These are phyloP conservation scores for Malacosoma neustria DNA, from an alignment of 2,888 invertebrate species.

Conservation along the genomic window DNA sequence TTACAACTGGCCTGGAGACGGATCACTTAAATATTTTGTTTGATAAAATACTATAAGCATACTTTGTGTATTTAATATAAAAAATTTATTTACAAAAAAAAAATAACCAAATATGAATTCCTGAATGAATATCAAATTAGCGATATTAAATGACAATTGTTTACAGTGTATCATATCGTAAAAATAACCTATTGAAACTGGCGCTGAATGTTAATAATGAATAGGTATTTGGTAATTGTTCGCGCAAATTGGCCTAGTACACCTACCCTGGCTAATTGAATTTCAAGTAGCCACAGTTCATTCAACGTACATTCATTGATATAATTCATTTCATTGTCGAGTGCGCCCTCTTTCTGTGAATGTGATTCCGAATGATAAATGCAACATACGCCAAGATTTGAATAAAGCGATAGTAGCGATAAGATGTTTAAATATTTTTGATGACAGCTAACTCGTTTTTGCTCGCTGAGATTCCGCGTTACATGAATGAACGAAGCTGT, in stretches of 20 bases:
- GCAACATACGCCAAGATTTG: not conserved
- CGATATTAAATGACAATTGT: no score
- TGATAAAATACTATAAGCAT: no score
- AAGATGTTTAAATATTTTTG: not conserved
- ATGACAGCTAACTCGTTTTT: not conserved
- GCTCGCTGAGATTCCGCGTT: not conserved
- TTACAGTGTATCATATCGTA: no score
- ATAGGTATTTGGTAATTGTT: not conserved
- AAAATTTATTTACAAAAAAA: no score
- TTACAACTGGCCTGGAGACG: no score
- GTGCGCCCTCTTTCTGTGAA: not conserved
- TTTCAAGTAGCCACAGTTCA: constrained; percentile 28
- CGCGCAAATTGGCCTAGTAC: constrained; percentile 17
- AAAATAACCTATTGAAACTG: no score
- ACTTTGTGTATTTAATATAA: no score
- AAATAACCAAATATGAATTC: no score
- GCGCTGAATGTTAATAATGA: not conserved
- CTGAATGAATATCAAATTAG: no score
- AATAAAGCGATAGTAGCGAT: not conserved
- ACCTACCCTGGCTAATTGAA: constrained; percentile 20
- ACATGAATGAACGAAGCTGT: constrained; percentile 5
- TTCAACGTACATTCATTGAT: constrained; percentile 37
- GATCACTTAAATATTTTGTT: no score
- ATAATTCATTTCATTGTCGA: constrained; percentile 26
- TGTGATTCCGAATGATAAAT: not conserved